Evolutionary conservation across 2,888 invertebrate genomes (phyloP).

Genomic region (Bhutanitis thaidina): DNA sequence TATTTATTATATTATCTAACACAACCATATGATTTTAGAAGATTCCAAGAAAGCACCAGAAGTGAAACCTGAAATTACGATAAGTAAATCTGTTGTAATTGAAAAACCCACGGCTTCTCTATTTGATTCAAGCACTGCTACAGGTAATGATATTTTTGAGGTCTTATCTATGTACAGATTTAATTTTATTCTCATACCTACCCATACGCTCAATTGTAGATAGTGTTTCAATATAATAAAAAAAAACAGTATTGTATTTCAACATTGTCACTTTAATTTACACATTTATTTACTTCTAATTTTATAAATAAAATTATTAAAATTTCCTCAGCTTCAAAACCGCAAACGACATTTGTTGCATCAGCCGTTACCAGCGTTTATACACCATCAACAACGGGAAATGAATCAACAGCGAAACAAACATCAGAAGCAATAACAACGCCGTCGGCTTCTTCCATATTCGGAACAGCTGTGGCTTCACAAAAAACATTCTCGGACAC

Average conservation of each 20-base stretch:
- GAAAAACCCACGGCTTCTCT: constrained; percentile 32
- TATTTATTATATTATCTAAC: not conserved
- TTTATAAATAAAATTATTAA: not conserved
- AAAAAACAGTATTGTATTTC: no score
- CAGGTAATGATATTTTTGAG: constrained; percentile 23
- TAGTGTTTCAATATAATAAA: no score
- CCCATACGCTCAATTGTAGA: no score
- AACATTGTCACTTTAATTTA: no score
- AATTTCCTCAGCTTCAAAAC: constrained; percentile 9
- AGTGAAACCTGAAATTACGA: constrained; percentile 29
- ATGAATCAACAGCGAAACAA: constrained; percentile 25
- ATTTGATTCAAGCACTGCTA: constrained; percentile 33
- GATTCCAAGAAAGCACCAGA: constrained; percentile 27
- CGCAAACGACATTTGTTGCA: constrained; percentile 22
- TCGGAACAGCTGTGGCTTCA: constrained; percentile 40
- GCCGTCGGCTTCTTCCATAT: constrained; percentile 39
- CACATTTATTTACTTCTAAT: no score
- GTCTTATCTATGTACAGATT: no score
- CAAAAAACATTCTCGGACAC: constrained; percentile 20
- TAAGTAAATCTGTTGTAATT: constrained; percentile 26
- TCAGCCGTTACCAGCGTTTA: constrained; percentile 6
- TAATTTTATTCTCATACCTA: no score
- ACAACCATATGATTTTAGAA: constrained; percentile 26
- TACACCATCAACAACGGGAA: constrained; percentile 19
- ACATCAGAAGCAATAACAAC: constrained; percentile 26